Conservation (phyloP, 37 sponge, comb jelly and placozoan species). For the Petrosia ficiformis region DNA sequence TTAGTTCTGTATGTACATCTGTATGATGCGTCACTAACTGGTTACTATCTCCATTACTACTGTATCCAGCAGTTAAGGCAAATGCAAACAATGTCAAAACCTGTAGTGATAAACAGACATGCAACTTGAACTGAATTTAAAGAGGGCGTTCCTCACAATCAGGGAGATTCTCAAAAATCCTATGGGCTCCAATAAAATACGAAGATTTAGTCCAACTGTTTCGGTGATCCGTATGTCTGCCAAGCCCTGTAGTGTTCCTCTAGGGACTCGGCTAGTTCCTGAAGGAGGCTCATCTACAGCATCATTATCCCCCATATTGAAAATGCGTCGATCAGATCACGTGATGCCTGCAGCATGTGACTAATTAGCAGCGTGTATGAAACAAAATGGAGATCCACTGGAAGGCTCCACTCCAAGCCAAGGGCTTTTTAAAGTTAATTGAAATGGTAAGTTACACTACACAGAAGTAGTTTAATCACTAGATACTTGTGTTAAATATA, state of each 20-base stretch:
- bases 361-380: no score
- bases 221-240: conserved; percentile 27
- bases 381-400: conserved; percentile 59
- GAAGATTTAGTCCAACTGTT: conserved; percentile 20
- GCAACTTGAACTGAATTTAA: no score
- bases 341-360: no score
- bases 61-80: conserved; percentile 59
- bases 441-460: conserved; percentile 39
- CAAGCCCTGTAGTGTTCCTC: conserved; percentile 5
- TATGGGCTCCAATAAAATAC: conserved; percentile 64
- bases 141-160: conserved; percentile 62
- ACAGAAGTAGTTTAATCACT: neutral
- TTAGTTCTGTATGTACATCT: no score
- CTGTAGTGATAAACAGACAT: conserved; percentile 27
- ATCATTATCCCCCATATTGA: neutral
- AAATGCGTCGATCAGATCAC: neutral
- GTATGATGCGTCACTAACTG: neutral
- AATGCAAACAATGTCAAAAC: conserved; percentile 61
- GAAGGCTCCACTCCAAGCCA: conserved; percentile 64
- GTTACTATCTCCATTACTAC: neutral
- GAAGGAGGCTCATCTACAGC: neutral
- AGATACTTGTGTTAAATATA: neutral
- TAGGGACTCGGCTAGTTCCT: no score
- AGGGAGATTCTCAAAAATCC: conserved; percentile 66
- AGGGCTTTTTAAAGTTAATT: conserved; percentile 74